Percentiles rank a stretch among this genome's conserved stretches.
These are phyloP conservation scores for Tetramorium bicarinatum DNA, from an alignment of 2,888 invertebrate genomes.

Conservation along the genomic window DNA sequence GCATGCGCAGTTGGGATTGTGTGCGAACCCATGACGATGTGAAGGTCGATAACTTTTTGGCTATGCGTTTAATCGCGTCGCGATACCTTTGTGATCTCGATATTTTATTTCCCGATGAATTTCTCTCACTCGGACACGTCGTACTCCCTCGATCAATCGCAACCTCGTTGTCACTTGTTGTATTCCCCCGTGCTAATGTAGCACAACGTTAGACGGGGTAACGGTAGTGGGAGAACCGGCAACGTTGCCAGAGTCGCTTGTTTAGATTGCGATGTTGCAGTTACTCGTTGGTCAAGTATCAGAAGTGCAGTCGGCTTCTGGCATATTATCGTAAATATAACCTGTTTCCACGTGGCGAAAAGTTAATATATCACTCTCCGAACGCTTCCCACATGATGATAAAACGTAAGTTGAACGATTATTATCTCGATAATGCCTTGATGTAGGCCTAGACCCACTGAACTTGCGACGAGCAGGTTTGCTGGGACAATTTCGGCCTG, in stretches of 20 bases:
- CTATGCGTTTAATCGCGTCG: not conserved
- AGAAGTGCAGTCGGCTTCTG: slow-evolving; percentile 73
- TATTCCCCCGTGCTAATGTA: not conserved
- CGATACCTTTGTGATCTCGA: not conserved
- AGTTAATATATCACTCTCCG: slow-evolving; percentile 61
- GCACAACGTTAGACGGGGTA: slow-evolving; percentile 27
- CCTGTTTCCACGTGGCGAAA: slow-evolving; percentile 65
- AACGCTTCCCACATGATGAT: slow-evolving; percentile 47
- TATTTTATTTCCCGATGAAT: not conserved
- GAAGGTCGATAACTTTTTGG: slow-evolving; percentile 63
- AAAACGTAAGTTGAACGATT: slow-evolving; percentile 69
- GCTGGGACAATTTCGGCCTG: slow-evolving; percentile 12
- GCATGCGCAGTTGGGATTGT: slow-evolving; percentile 65
- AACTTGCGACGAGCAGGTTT: slow-evolving; percentile 36
- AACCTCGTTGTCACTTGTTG: slow-evolving; percentile 5
- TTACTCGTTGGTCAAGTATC: slow-evolving; percentile 75
- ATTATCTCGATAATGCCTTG: slow-evolving; percentile 30
- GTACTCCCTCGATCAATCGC: not conserved
- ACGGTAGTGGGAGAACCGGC: slow-evolving; percentile 73
- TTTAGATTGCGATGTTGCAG: slow-evolving; percentile 80
- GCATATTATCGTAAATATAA: slow-evolving; percentile 70
- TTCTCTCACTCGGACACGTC: not conserved
- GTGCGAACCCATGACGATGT: slow-evolving; percentile 24
- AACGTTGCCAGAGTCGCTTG: slow-evolving; percentile 77
- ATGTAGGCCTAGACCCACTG: slow-evolving; percentile 25